Percentiles rank a stretch among this genome's conserved stretches.
Evolutionary conservation across 2,113 vertebrate genomes (phyloP).

Genomic region (Onychostruthus taczanowskii): DNA sequence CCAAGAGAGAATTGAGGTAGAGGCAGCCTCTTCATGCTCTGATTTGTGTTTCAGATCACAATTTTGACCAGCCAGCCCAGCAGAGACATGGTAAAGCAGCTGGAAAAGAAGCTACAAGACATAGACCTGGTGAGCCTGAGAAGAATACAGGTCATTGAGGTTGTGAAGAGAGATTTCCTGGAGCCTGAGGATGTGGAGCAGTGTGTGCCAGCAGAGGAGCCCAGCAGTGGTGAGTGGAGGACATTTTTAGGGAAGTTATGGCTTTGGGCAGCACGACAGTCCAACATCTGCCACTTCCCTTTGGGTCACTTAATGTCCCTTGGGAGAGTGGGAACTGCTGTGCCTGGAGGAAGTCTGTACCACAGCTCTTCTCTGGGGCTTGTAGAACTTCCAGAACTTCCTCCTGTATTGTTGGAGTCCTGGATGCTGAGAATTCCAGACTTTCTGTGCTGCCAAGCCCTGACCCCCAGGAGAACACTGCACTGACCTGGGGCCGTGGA

Average conservation of each 20-base stretch:
- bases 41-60: slow-evolving; percentile 80
- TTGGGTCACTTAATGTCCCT: neutral
- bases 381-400: neutral
- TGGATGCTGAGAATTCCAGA: neutral
- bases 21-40: neutral
- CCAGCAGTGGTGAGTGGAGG: slow-evolving; percentile 28
- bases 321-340: neutral
- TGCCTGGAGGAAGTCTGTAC: neutral
- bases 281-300: neutral
- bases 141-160: slow-evolving; percentile 82
- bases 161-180: slow-evolving; percentile 58
- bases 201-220: slow-evolving; percentile 57
- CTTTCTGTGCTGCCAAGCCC: neutral
- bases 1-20: neutral
- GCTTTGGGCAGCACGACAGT: neutral
- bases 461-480: neutral
- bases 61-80: slow-evolving; percentile 84
- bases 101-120: slow-evolving; percentile 81
- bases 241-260: neutral
- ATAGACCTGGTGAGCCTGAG: slow-evolving; percentile 78
- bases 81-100: slow-evolving; percentile 70
- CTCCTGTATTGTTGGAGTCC: neutral
- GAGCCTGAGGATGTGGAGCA: slow-evolving; percentile 38
- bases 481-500: neutral
- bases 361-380: neutral